Percentiles rank a stretch among this genome's conserved stretches.
Evolutionary conservation across 2,797 vertebrate species (phyloP).

Genomic region (Pogoniulus pusillus): DNA sequence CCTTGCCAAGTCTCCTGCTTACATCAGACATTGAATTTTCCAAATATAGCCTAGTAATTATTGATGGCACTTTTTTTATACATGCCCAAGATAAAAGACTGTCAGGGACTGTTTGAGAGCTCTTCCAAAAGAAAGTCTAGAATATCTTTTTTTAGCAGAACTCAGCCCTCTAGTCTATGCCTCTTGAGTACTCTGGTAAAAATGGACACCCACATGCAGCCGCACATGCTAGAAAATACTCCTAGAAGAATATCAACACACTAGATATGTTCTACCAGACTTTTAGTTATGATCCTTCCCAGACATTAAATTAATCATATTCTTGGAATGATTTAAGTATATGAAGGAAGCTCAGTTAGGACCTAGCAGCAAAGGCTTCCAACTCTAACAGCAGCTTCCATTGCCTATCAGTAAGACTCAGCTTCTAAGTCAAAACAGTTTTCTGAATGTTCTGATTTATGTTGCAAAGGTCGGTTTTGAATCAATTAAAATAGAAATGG

Average conservation of each 20-base stretch:
- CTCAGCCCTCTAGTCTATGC: background rate
- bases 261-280: background rate
- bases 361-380: background rate
- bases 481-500: background rate
- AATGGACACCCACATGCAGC: background rate
- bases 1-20: slow-evolving; percentile 38
- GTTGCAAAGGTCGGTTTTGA: too few relatives aligned
- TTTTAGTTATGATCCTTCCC: background rate
- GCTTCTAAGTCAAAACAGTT: background rate
- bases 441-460: background rate
- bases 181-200: background rate
- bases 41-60: slow-evolving; percentile 50
- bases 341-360: background rate
- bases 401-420: background rate
- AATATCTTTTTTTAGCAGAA: background rate
- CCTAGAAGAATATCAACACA: background rate
- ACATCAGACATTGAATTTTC: slow-evolving; percentile 34
- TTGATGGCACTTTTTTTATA: background rate
- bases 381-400: background rate
- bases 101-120: background rate
- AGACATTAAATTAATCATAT: background rate
- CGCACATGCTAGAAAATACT: background rate
- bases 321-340: background rate
- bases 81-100: slow-evolving; percentile 5
- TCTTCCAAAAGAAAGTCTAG: background rate